Evolutionary conservation across 2,888 invertebrate species (phyloP).

Genomic region (Galerucella nymphaeae): DNA sequence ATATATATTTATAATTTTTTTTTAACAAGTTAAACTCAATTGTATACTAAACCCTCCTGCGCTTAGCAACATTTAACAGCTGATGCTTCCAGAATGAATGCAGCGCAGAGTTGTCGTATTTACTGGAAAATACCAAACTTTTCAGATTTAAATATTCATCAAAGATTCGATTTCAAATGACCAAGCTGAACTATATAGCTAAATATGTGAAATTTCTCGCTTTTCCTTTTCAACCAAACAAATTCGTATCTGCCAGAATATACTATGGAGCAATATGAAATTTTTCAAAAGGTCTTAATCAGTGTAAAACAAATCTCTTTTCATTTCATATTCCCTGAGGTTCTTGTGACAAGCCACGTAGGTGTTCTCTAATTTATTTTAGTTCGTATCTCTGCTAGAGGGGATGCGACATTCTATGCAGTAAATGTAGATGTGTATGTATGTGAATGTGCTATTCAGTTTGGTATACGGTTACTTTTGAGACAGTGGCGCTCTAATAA

Average conservation of each 20-base stretch:
- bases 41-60: no score
- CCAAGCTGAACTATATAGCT: no score
- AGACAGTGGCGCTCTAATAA: conserved; percentile 5
- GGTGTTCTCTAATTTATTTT: conserved; percentile 34
- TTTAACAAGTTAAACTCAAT: no score
- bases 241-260: background rate
- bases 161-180: no score
- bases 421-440: conserved; percentile 2
- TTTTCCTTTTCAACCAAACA: background rate
- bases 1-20: no score
- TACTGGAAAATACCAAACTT: no score
- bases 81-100: no score
- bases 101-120: no score
- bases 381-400: conserved; percentile 34
- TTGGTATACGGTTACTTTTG: conserved; percentile 7
- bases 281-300: conserved; percentile 28
- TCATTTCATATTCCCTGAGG: conserved; percentile 17
- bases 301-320: conserved; percentile 29
- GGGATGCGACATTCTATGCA: conserved; percentile 31
- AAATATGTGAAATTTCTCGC: background rate
- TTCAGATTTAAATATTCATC: no score
- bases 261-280: conserved; percentile 8
- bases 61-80: no score
- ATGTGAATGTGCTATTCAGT: conserved; percentile 12
- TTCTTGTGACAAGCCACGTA: conserved; percentile 28